Conservation (phyloP, 1,140 invertebrate species). For the Zaprionus inermis region DNA sequence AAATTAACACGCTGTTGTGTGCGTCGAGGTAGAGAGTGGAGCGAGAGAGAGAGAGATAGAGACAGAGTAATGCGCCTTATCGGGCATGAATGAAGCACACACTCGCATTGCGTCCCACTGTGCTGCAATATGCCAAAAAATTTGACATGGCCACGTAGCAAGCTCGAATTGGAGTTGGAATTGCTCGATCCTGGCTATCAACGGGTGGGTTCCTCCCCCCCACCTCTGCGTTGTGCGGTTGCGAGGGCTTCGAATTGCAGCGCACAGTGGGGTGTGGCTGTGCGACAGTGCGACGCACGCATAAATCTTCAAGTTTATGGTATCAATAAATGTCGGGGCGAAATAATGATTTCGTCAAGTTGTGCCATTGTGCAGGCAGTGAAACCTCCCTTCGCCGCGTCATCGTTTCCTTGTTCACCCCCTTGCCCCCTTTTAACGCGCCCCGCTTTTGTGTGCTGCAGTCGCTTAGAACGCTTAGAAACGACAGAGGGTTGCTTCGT, state of each 20-base stretch:
- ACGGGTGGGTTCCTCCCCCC: conserved; percentile 57
- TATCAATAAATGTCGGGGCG: conserved; percentile 80
- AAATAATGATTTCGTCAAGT: conserved; percentile 83
- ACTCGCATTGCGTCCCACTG: conserved; percentile 50
- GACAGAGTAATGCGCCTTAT: conserved; percentile 10
- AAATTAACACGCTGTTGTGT: conserved; percentile 76
- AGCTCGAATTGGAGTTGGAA: conserved; percentile 29
- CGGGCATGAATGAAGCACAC: conserved; percentile 31
- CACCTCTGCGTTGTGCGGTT: conserved; percentile 16
- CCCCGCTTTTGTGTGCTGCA: conserved; percentile 26
- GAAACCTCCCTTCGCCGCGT: conserved; percentile 36
- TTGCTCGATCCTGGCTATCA: conserved; percentile 51
- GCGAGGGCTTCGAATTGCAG: conserved; percentile 28
- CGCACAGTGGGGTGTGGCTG: conserved; percentile 47
- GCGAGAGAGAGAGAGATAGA: conserved; percentile 26
- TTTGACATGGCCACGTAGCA: conserved; percentile 75
- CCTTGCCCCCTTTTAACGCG: conserved; percentile 6
- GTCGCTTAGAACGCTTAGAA: neutral
- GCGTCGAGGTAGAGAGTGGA: conserved; percentile 16
- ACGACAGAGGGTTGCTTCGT: neutral
- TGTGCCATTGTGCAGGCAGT: conserved; percentile 63
- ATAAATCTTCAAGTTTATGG: conserved; percentile 82
- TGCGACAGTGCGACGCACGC: conserved; percentile 52
- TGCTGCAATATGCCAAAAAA: conserved; percentile 79
- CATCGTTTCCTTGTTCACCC: neutral